Conservation (phyloP, 1,140 invertebrate species). For the Cyclargus thomasi region DNA sequence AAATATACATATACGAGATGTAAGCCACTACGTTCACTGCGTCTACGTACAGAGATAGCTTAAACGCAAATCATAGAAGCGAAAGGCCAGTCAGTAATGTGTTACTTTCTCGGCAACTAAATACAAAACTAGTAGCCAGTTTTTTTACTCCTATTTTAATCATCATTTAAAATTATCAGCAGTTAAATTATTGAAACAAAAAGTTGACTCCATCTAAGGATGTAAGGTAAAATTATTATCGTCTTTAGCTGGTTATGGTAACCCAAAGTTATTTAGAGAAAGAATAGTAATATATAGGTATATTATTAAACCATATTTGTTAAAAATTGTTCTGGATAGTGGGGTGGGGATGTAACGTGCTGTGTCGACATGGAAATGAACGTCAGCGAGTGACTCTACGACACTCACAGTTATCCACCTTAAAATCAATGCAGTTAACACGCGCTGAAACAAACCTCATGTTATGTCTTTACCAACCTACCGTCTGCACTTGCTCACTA, state of each 20-base stretch:
- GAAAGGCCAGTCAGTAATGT: conserved; percentile 18
- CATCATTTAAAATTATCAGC: neutral
- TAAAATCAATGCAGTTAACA: conserved; percentile 77
- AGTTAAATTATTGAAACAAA: conserved; percentile 1
- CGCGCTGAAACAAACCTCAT: conserved; percentile 75
- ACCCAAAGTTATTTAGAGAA: neutral
- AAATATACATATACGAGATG: conserved; percentile 19
- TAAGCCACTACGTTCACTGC: conserved; percentile 20
- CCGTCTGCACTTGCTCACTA: conserved; percentile 34
- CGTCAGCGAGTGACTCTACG: conserved; percentile 64
- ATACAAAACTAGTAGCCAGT: conserved; percentile 8
- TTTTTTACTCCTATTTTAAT: conserved; percentile 5
- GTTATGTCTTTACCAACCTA: conserved; percentile 60
- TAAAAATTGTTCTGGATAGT: conserved; percentile 64
- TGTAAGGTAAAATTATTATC: neutral
- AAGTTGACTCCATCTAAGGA: neutral
- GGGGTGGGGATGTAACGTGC: conserved; percentile 53
- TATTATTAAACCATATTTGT: conserved; percentile 3
- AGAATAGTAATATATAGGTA: conserved; percentile 10
- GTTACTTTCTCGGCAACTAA: conserved; percentile 17
- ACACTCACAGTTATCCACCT: conserved; percentile 77
- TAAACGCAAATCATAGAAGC: conserved; percentile 21
- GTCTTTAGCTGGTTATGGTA: neutral
- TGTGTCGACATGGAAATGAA: conserved; percentile 64
- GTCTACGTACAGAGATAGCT: conserved; percentile 21